Percentiles rank a stretch among this genome's conserved stretches.
phyloP scores from a whole-genome alignment of 1,140 invertebrate genomes.

The Hypothenemus hampei region DNA sequence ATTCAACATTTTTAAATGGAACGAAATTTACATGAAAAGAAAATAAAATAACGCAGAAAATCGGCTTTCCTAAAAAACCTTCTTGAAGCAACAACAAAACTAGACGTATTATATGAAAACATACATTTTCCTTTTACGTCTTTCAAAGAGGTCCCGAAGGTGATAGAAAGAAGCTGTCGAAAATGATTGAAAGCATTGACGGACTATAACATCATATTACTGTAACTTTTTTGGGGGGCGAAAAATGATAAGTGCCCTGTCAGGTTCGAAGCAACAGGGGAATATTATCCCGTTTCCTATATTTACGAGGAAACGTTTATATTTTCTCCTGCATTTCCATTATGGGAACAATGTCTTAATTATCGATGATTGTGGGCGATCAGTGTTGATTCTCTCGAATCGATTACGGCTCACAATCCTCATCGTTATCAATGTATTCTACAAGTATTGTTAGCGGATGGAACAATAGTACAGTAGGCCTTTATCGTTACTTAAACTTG shows the following conservation, averaged over 20 bases:
- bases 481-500: not conserved
- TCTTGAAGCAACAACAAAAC: too few relatives aligned
- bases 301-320: too few relatives aligned
- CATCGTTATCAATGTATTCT: not conserved
- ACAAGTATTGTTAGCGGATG: not conserved
- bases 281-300: conserved; percentile 29
- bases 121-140: not conserved
- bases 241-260: conserved; percentile 41
- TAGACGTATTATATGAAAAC: too few relatives aligned
- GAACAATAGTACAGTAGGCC: not conserved
- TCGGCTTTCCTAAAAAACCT: too few relatives aligned
- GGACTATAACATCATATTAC: conserved; percentile 44
- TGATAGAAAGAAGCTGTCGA: conserved; percentile 37
- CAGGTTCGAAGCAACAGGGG: conserved; percentile 34
- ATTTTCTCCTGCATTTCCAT: not conserved
- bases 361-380: not conserved
- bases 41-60: too few relatives aligned
- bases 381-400: not conserved
- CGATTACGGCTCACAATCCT: not conserved
- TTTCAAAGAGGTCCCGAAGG: conserved; percentile 15
- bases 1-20: too few relatives aligned
- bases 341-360: not conserved
- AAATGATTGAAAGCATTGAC: conserved; percentile 43
- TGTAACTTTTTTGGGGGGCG: conserved; percentile 33
- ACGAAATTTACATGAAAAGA: too few relatives aligned